Conservation (phyloP, 1,140 invertebrate species). For the Lordiphosa clarofinis region DNA sequence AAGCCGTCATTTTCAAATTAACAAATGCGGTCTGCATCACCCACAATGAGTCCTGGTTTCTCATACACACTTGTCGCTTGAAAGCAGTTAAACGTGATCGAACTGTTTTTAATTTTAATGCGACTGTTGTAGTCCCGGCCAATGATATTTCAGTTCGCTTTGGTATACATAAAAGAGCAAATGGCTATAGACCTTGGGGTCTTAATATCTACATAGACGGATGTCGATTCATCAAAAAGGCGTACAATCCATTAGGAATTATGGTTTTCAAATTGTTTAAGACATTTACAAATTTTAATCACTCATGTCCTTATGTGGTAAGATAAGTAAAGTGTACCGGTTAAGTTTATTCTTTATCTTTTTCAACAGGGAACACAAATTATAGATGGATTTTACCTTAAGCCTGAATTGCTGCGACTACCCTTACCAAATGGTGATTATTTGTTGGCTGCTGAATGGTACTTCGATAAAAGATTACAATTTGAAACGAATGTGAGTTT, state of each 20-base stretch:
- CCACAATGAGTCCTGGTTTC: not conserved
- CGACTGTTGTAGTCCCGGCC: not conserved
- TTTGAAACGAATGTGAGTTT: no score
- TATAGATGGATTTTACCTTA: no score
- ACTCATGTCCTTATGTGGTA: slow-evolving; percentile 5
- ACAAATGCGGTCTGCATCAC: not conserved
- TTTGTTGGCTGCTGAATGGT: no score
- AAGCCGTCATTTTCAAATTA: slow-evolving; percentile 4
- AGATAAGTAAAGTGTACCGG: not conserved
- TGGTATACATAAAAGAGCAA: not conserved
- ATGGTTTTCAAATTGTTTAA: not conserved
- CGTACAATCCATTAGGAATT: not conserved
- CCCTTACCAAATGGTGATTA: no score
- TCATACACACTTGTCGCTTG: not conserved
- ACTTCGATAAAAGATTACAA: no score
- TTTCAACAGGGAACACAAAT: no score
- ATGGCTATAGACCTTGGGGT: not conserved
- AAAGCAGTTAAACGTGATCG: slow-evolving; percentile 6
- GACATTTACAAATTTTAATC: slow-evolving; percentile 5
- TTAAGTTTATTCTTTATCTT: no score
- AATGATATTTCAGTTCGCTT: not conserved
- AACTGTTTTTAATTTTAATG: slow-evolving; percentile 1
- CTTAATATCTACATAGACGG: not conserved
- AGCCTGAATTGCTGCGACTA: no score
- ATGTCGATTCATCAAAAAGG: not conserved